A percentile compares a stretch with the other conserved stretches of the same genome.
phyloP scores from a whole-genome alignment of 2,113 vertebrate genomes.

The Scomber scombrus region DNA sequence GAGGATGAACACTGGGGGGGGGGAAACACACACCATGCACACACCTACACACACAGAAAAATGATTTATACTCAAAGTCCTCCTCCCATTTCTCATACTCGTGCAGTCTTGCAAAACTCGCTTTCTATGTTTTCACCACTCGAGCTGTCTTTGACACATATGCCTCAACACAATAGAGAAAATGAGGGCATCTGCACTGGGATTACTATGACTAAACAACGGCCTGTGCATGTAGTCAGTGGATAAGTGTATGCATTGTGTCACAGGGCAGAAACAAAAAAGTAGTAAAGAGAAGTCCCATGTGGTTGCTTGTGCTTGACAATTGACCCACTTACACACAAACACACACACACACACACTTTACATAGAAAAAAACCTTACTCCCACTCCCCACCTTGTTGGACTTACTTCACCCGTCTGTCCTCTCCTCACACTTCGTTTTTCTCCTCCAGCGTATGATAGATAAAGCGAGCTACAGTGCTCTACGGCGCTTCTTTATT shows the following conservation, averaged over 20 bases:
- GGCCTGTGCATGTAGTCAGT: conserved; percentile 8
- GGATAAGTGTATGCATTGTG: conserved; percentile 4
- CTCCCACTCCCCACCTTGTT: neutral
- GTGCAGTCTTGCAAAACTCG: neutral
- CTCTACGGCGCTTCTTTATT: conserved; percentile 26
- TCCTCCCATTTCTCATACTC: neutral
- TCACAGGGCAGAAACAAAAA: conserved; percentile 19
- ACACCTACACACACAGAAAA: conserved; percentile 1
- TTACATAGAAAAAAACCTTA: conserved; percentile 39
- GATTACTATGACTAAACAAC: conserved; percentile 25
- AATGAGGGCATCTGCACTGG: conserved; percentile 44
- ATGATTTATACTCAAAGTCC: neutral
- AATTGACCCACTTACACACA: conserved; percentile 76
- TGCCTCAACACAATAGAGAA: conserved; percentile 10
- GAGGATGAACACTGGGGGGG: neutral
- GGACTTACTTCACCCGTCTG: too few species aligned
- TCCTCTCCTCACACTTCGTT: neutral
- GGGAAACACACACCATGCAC: conserved; percentile 5
- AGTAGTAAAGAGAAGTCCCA: conserved; percentile 51
- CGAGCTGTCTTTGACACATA: neutral
- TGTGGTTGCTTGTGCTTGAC: conserved; percentile 32
- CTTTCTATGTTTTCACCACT: conserved; percentile 12
- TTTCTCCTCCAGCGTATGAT: conserved; percentile 22
- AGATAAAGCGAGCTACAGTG: neutral
- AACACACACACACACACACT: conserved; percentile 19